A percentile compares a stretch with the other conserved stretches of the same genome.
Evolutionary conservation across 2,888 invertebrate genomes (phyloP).

Genomic region (Ametastegia equiseti): DNA sequence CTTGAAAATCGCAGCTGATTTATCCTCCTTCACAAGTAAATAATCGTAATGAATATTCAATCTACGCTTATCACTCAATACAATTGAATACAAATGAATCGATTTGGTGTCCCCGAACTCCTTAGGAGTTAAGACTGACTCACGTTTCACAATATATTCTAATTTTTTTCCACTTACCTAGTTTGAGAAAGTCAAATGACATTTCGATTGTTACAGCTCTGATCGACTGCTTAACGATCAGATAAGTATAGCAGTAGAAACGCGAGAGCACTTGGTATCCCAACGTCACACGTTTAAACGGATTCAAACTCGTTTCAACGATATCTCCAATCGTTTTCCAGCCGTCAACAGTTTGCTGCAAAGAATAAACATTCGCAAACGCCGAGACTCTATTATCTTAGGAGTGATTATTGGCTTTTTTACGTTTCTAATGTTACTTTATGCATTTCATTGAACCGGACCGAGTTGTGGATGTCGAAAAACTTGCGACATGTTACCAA

Average conservation of each 20-base stretch:
- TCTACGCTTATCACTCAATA: too few relatives aligned
- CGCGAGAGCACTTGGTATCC: constrained; percentile 93
- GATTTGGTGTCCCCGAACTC: too few relatives aligned
- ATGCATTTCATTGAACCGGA: constrained; percentile 84
- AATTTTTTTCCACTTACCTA: background rate
- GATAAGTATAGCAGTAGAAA: constrained; percentile 97
- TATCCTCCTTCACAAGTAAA: too few relatives aligned
- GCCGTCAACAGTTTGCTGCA: constrained; percentile 92
- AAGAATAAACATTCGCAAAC: constrained; percentile 95
- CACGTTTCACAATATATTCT: background rate
- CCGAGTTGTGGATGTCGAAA: constrained; percentile 1
- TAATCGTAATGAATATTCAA: too few relatives aligned
- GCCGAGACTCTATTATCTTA: constrained; percentile 95
- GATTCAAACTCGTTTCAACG: constrained; percentile 94
- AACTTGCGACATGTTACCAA: constrained; percentile 13
- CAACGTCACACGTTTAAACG: constrained; percentile 94
- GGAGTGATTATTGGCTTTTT: constrained; percentile 93
- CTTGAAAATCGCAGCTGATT: too few relatives aligned
- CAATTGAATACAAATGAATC: too few relatives aligned
- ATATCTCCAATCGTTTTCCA: constrained; percentile 94
- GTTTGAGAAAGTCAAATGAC: background rate
- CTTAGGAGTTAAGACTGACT: background rate
- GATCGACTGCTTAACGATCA: constrained; percentile 97
- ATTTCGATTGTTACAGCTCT: constrained; percentile 82
- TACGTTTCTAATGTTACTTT: constrained; percentile 90